Conservation (phyloP, 2,888 invertebrate genomes). For the Nemotelus pantherinus region DNA sequence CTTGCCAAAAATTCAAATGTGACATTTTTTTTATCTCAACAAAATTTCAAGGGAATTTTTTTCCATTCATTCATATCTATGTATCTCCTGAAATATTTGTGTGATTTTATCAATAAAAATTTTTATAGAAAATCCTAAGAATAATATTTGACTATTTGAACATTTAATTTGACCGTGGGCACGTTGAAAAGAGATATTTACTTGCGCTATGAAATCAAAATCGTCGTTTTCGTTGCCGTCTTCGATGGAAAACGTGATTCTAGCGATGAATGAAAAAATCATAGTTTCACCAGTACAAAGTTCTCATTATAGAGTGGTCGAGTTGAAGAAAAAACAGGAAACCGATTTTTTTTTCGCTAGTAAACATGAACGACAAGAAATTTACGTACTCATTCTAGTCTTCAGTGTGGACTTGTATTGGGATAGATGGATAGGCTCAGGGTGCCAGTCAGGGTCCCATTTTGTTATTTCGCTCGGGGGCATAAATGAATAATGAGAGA, state of each 20-base stretch:
- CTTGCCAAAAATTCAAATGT: no score
- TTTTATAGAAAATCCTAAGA: neutral
- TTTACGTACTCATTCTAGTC: neutral
- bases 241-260: no score
- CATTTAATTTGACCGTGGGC: neutral
- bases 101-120: neutral
- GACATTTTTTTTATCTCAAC: no score
- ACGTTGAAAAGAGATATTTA: neutral
- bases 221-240: no score
- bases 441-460: no score
- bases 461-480: no score
- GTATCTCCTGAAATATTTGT: neutral
- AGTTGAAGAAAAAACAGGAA: conserved; percentile 14
- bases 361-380: conserved; percentile 7
- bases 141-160: conserved; percentile 16
- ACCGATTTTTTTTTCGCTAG: neutral
- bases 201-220: no score
- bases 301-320: neutral
- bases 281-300: no score
- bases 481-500: no score
- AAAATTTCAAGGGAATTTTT: neutral
- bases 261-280: no score
- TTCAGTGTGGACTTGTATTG: no score
- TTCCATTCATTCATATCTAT: neutral
- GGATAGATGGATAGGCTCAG: no score